Base-by-base conservation (phyloP, 2,797 vertebrate genomes). In the Sarcoramphus papa region DNA sequence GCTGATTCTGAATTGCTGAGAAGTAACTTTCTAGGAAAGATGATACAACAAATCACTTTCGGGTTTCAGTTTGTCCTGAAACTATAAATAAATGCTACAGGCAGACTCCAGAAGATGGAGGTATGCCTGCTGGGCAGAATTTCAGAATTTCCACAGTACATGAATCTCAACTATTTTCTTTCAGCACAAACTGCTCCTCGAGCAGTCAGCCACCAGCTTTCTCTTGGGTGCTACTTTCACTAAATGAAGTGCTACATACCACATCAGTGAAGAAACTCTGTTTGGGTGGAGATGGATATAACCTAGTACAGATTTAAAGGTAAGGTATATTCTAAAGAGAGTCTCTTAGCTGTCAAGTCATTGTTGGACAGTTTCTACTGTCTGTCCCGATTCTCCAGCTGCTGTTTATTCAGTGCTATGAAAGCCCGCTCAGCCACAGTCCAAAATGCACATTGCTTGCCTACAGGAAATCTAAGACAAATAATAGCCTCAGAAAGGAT, bases 391-490 rank as follows among this genome's bases (percentile, higher is more conserved):
- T 93, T 88, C 84, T 90, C 48, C 93, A 92, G 77, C 95, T 88
- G 86, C 65, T n/a, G 65, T 91, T 95, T 89, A 79, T 62, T 97
- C 92, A 74, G 82, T 3, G 48, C 81, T 89, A n/a, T 90, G 93
- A 97, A 91, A 96, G 83, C 87, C 70, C 1, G 19, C 90, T 93
- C 95, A 90, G 88, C 74, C 95, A 41, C 65, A 78, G 90, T 85
- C 94, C 90, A 90, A 96, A 97, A 92, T 12, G 89, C 85, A 94
- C 97, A 57, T 47, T 59, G 80, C 85, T 75, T 69, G 96, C 96
- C 96, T 97, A 48, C 76, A 92, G 95, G 97, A 98, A 98, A 97
- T 95, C 92, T 89, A 95, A 97, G 97, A 85, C 84, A 78, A 98
- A 95, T 89, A 97, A 94, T 24, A 92, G 93, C 69, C 27, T 92